Evolutionary conservation across 2,888 invertebrate species (phyloP), one percentile per base, ranked within the genome.

Genomic region (Marronus borbonicus): DNA sequence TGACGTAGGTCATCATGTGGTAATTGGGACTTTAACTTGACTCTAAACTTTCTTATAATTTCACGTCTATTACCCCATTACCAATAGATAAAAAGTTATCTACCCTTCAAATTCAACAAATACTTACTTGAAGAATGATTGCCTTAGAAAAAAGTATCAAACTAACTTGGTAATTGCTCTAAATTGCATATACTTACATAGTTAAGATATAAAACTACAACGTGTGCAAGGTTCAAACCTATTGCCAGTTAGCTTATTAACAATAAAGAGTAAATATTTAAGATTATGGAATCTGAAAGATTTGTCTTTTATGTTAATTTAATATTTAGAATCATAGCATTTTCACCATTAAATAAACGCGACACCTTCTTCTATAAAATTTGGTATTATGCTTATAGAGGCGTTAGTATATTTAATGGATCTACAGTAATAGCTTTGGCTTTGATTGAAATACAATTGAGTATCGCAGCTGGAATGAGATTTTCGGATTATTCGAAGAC

Each of bases 401-500:
- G n/a, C 8, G 39, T 72, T n/a, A 72, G 39, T 44, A 7, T 39
- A 10, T 20, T 36, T 20, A 39, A 14, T n/a, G 39, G 72, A 10
- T 39, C 20, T 36, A 60, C 39, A 12, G 39, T 72, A 58, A 44
- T 72, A 17, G 17, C 52, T 20, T 60, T 72, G 10, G 17, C 72
- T 14, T 31, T 72, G 5, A 58, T 39, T 12, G 58, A 72, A 44
- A 39, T 72, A 39, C 58, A 72, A 44, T 20, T 58, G 17, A 72
- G 58, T 28, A 44, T 72, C 44, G 8, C 24, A 36, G 20, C 58
- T 12, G 24, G 58, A 20, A 20, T 60, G 5, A 55, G 72, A 60
- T 72, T 72, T 72, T 17, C 17, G 10, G 72, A 44, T 3, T 72
- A 72, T 24, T 58, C 72, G 5, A 58, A 72, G 5, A 72, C 72